Base-by-base conservation (phyloP, 2,888 invertebrate species). In the Chirona hameri region DNA sequence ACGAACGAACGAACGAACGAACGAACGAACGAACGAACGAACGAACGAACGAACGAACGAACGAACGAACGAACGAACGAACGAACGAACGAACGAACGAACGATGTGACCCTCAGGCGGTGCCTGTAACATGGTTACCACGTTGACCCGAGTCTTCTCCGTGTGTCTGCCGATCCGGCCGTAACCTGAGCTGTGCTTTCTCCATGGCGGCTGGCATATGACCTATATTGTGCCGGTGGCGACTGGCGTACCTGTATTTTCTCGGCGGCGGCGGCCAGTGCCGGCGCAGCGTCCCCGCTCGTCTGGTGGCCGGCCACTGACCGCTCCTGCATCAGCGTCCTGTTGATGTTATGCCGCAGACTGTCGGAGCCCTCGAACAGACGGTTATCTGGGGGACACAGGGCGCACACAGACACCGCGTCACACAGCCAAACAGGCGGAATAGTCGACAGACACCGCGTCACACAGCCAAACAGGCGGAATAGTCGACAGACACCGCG, bases 221-320 rank as follows among this genome's bases (percentile, higher is more conserved):
- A 39, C 39, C 39, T 39, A 39, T 39, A 39, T 39, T 39, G 2
- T 39, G 4, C 39, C 39, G 39, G 39, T 39, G 39, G 39, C 39
- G 39, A 2, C 39, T 7, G 39, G 39, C 39, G 39, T 46, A 76
- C 76, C 76, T 76, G 76, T 15, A 46, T 27, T 24, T 27, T 39
- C 15, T 46, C 76, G 46, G 39, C 46, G 76, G 76, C 76, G 76
- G 76, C 76, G 76, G 76, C 76, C 76, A 76, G 76, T 9, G 76
- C 76, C 21, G 46, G 24, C 24, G 21, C 76, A 24, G 39, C 39
- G 18, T 76, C 76, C 4, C 21, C 39, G 24, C 24, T 9, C 21
- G 2, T 18, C 24, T 76, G 39, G 24, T 24, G 39, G 24, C 39
- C 76, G 24, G 24, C 52, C 15, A 4, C 39, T 21, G 76, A 24